These are phyloP conservation scores for Myrmecophaga tridactyla DNA, from an alignment of 2,113 vertebrate genomes.

Conservation along the genomic window DNA sequence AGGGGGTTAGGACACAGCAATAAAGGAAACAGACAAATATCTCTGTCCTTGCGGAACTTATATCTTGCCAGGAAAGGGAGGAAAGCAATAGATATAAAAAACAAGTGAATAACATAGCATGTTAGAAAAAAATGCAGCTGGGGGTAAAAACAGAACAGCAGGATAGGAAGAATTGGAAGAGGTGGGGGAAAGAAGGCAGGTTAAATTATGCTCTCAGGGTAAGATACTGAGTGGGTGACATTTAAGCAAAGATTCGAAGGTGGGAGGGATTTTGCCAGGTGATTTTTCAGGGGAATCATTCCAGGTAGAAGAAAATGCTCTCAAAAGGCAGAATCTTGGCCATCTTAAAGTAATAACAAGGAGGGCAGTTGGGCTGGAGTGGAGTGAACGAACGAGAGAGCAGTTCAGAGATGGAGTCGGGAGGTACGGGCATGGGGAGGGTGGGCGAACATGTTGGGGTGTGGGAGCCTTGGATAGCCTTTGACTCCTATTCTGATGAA, in stretches of 20 bases:
- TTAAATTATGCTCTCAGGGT: neutral
- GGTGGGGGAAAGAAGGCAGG: too few relatives aligned
- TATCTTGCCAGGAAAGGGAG: neutral
- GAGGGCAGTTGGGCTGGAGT: neutral
- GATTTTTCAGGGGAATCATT: neutral
- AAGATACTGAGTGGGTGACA: neutral
- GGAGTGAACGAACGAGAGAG: neutral
- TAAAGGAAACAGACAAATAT: neutral
- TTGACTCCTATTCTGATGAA: neutral
- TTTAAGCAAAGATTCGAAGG: neutral
- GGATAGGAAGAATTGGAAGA: neutral
- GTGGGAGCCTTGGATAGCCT: fast-evolving
- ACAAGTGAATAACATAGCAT: neutral
- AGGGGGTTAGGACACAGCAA: too few relatives aligned
- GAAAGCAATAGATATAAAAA: neutral
- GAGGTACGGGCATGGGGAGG: fast-evolving
- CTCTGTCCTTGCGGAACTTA: neutral
- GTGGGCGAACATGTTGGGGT: fast-evolving
- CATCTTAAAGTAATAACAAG: neutral
- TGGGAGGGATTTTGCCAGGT: neutral
- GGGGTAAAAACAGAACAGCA: neutral
- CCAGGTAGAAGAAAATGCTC: neutral
- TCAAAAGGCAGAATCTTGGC: neutral
- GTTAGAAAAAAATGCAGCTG: neutral
- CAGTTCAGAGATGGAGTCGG: neutral